These are phyloP conservation scores for Apostichopus parvimensis DNA, from an alignment of 35 echinoderm and acorn worm genomes.

Conservation along the genomic window DNA sequence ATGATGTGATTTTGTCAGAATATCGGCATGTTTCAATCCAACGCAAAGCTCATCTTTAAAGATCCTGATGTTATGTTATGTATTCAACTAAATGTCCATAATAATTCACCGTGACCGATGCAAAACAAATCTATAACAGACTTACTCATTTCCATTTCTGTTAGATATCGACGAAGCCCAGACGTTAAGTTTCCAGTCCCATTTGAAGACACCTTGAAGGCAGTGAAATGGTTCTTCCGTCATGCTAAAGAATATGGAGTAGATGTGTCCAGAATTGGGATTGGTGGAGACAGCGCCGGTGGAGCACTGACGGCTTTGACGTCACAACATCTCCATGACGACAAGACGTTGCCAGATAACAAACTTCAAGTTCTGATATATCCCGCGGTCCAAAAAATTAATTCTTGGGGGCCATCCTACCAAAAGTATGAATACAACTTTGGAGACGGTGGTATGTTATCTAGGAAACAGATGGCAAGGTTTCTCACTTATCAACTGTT, in stretches of 20 bases:
- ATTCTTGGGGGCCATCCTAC: constrained; percentile 52
- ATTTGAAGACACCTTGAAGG: constrained; percentile 61
- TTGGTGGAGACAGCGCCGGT: constrained; percentile 77
- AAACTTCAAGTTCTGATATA: constrained; percentile 73
- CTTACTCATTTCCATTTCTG: background rate
- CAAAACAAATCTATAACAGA: too few relatives aligned
- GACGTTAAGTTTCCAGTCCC: constrained; percentile 48
- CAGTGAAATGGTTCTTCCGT: constrained; percentile 62
- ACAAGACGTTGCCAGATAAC: constrained; percentile 49
- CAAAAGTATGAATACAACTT: constrained; percentile 69
- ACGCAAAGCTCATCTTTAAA: too few relatives aligned
- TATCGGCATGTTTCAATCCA: too few relatives aligned
- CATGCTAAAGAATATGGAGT: constrained; percentile 66
- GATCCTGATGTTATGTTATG: too few relatives aligned
- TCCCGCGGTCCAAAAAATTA: constrained; percentile 60
- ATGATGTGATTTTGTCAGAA: too few relatives aligned
- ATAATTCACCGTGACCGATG: too few relatives aligned
- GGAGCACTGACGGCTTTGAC: constrained; percentile 55
- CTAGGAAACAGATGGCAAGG: constrained; percentile 9
- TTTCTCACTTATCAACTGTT: constrained; percentile 35
- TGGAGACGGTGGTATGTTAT: constrained; percentile 51
- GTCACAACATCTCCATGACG: constrained; percentile 58
- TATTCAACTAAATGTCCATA: too few relatives aligned
- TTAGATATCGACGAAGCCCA: constrained; percentile 67
- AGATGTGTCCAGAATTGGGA: constrained; percentile 44